Evolutionary conservation across 2,113 vertebrate genomes (phyloP), one percentile per base, ranked within the genome.

Genomic region (Bufo bufo): DNA sequence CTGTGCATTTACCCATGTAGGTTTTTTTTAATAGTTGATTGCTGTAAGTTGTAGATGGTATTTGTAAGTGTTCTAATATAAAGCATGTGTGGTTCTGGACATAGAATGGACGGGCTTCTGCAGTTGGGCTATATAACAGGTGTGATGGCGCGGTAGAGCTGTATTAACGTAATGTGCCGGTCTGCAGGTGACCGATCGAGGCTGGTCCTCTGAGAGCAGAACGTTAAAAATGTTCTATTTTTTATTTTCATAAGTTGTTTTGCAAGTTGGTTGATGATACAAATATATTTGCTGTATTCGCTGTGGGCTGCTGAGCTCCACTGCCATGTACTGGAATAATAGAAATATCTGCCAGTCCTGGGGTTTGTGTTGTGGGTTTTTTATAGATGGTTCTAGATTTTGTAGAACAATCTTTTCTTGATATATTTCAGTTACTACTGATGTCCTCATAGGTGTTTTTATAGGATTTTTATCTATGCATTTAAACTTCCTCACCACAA

Each of bases 201-300:
- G 82, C 82, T 54, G 82, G 82, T 84, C 49, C 82, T 84, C 79
- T 11, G 47, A 13, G 5, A 33, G 33, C 23, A 43, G 33, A 17
- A 71, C 33, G 6, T 33, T 6, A 43, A 13, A 43, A 71, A 12
- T 33, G 33, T 33, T 33, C 33, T 33, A 33, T 33, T 33, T 33
- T 33, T 33, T 33, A 33, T 33, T 33, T 33, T 33, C 33, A 33
- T 33, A 33, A 33, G 33, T 33, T 33, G 33, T 33, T 33, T 33
- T 33, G 33, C 33, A 33, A 33, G 33, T 33, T 33, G 33, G 33
- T 33, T 33, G 33, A 33, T 33, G 1, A 33, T 33, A 33, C 0
- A 52, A 1, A 6, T 6, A 52, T 52, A 52, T 52, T 52, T 58
- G 12, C 56, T 58, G 3, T 12, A 58, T 66, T 20, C 20, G 0